Percentiles rank a stretch among this genome's conserved stretches.
phyloP scores from a whole-genome alignment of 2,113 vertebrate species.

The Dunckerocampus dactyliophorus region DNA sequence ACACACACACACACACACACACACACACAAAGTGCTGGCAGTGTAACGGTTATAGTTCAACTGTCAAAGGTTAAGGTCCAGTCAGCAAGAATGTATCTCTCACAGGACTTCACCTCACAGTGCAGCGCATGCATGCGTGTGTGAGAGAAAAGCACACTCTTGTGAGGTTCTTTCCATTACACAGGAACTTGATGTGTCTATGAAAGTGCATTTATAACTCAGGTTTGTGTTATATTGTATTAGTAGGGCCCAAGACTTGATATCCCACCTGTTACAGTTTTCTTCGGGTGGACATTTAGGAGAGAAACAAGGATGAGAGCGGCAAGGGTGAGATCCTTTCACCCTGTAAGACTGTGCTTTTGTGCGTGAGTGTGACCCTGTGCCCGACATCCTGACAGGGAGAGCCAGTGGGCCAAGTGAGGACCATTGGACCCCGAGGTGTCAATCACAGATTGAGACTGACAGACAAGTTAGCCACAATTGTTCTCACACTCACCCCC shows the following conservation, averaged over 20 bases:
- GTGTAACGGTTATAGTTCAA: slow-evolving; percentile 48
- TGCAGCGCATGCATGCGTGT: not conserved
- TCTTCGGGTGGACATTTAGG: too few species aligned
- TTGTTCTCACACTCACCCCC: slow-evolving; percentile 62
- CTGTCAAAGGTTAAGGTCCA: slow-evolving; percentile 52
- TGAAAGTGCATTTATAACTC: not conserved
- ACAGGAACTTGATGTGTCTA: not conserved
- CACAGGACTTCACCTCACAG: slow-evolving; percentile 23
- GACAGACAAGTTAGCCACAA: slow-evolving; percentile 60
- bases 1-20: not conserved
- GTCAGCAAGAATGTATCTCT: slow-evolving; percentile 51
- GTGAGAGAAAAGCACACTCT: not conserved
- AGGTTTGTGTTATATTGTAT: not conserved
- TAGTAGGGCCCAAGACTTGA: not conserved
- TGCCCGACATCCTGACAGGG: slow-evolving; percentile 58
- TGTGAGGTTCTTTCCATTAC: not conserved
- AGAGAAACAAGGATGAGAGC: too few species aligned
- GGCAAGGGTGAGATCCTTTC: not conserved
- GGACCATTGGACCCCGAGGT: slow-evolving; percentile 46
- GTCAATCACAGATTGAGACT: slow-evolving; percentile 62
- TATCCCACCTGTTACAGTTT: not conserved
- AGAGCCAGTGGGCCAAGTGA: slow-evolving; percentile 49
- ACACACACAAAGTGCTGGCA: slow-evolving; percentile 39
- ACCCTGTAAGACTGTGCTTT: not conserved
- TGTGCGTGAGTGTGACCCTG: slow-evolving; percentile 33